Percentiles rank a stretch among this genome's conserved stretches.
Evolutionary conservation across 1,140 invertebrate genomes (phyloP).

Genomic region (Scaptodrosophila lebanonensis): DNA sequence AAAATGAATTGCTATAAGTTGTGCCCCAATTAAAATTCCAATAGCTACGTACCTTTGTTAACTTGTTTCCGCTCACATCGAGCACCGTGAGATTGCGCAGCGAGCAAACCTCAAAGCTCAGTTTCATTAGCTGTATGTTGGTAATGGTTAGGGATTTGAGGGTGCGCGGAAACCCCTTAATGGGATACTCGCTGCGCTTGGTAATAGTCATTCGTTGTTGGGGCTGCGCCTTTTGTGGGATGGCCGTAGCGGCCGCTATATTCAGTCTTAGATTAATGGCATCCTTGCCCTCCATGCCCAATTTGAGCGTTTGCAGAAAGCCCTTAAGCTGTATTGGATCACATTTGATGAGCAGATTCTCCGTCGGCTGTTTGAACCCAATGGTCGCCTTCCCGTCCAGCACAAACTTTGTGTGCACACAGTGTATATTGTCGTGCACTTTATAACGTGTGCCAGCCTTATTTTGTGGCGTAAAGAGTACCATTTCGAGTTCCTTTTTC

Average conservation of each 20-base stretch:
- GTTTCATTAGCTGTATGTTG: constrained; percentile 80
- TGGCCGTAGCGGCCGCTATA: constrained; percentile 78
- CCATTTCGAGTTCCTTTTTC: constrained; percentile 79
- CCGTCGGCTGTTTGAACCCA: constrained; percentile 82
- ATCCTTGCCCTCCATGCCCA: constrained; percentile 80
- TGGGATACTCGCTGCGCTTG: constrained; percentile 82
- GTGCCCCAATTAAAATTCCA: background rate
- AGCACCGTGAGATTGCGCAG: constrained; percentile 82
- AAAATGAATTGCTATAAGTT: background rate
- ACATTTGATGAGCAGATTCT: constrained; percentile 84
- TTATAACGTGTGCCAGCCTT: constrained; percentile 84
- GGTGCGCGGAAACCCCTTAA: constrained; percentile 82
- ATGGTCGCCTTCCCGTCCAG: constrained; percentile 86
- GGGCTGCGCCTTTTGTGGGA: constrained; percentile 73
- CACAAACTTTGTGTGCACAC: constrained; percentile 83
- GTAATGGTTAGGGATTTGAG: constrained; percentile 76
- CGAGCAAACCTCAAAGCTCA: constrained; percentile 83
- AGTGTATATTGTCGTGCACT: constrained; percentile 81
- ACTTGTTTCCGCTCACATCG: constrained; percentile 87
- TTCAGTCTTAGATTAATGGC: constrained; percentile 79
- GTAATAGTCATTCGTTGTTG: constrained; percentile 81
- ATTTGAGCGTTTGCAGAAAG: constrained; percentile 82
- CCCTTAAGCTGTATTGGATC: constrained; percentile 83
- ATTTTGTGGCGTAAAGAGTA: constrained; percentile 82
- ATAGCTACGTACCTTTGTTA: constrained; percentile 78